phyloP scores from a whole-genome alignment of 92 coral and sea anemone species.

The Heteractis magnifica region DNA sequence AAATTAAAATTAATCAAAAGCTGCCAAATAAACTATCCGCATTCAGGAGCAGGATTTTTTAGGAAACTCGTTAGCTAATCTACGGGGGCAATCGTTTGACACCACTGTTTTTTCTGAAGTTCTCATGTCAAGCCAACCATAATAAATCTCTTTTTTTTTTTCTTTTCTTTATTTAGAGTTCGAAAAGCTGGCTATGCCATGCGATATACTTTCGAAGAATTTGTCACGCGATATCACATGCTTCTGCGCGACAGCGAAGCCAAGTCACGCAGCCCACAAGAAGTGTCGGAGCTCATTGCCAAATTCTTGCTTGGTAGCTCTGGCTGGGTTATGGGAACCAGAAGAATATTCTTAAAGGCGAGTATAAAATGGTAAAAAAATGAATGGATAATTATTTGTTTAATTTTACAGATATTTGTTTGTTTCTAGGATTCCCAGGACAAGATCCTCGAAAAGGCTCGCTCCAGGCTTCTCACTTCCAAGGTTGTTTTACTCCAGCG shows the following conservation, averaged over 20 bases:
- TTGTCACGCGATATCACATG: conserved; percentile 70
- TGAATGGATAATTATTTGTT: not conserved
- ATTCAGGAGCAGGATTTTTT: too few relatives aligned
- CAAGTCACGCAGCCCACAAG: conserved; percentile 41
- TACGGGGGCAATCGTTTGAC: too few relatives aligned
- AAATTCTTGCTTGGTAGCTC: conserved; percentile 46
- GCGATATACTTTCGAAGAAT: conserved; percentile 73
- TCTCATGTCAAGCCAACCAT: not conserved
- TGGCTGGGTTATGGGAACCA: conserved; percentile 76
- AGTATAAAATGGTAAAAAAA: not conserved
- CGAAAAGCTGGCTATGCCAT: conserved; percentile 77
- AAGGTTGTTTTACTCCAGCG: conserved; percentile 89
- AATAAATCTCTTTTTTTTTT: not conserved
- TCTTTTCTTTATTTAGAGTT: conserved; percentile 33
- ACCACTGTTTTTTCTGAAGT: too few relatives aligned
- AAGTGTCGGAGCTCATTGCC: conserved; percentile 60
- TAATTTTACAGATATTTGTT: not conserved
- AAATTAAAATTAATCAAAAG: too few relatives aligned
- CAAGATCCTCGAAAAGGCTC: conserved; percentile 68
- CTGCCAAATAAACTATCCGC: too few relatives aligned
- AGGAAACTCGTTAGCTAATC: too few relatives aligned
- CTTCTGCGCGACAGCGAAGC: conserved; percentile 54
- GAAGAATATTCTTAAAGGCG: conserved; percentile 78
- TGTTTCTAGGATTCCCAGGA: conserved; percentile 80
- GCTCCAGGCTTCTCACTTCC: conserved; percentile 74